phyloP scores from a whole-genome alignment of 2,888 invertebrate species.

The Plagiodera versicolora region DNA sequence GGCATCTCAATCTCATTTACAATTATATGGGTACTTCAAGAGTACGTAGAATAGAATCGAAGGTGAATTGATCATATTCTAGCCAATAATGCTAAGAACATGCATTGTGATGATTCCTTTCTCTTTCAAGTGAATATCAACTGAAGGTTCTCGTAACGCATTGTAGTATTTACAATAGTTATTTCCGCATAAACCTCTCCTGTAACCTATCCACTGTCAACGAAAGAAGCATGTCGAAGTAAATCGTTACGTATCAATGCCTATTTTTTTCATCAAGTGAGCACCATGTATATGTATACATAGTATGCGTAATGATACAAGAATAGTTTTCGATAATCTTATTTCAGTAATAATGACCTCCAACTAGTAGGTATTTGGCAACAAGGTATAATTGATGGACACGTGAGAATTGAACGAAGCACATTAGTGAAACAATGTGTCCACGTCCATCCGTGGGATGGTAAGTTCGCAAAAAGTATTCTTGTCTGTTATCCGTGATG shows the following conservation, averaged over 20 bases:
- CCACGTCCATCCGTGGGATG: too few species aligned
- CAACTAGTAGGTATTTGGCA: background rate
- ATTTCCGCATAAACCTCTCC: too few species aligned
- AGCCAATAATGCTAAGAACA: constrained; percentile 15
- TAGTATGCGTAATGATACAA: background rate
- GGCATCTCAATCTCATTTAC: too few species aligned
- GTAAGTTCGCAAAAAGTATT: too few species aligned
- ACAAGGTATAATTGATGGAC: background rate
- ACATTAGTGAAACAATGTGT: too few species aligned
- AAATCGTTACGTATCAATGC: too few species aligned
- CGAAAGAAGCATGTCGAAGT: too few species aligned
- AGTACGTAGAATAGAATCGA: constrained; percentile 20
- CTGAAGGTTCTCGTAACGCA: background rate
- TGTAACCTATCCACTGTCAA: too few species aligned
- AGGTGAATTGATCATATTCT: constrained; percentile 25
- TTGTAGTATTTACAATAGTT: too few species aligned
- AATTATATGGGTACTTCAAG: background rate
- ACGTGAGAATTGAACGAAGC: background rate
- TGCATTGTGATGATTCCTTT: constrained; percentile 21
- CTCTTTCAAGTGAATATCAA: constrained; percentile 11
- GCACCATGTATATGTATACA: too few species aligned
- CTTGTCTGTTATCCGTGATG: too few species aligned
- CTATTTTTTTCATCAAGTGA: too few species aligned
- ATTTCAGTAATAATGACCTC: background rate
- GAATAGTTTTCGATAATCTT: background rate